Percentiles rank a stretch among this genome's conserved stretches.
Evolutionary conservation across 1,140 invertebrate genomes (phyloP).

Genomic region (Ganaspis sp.): DNA sequence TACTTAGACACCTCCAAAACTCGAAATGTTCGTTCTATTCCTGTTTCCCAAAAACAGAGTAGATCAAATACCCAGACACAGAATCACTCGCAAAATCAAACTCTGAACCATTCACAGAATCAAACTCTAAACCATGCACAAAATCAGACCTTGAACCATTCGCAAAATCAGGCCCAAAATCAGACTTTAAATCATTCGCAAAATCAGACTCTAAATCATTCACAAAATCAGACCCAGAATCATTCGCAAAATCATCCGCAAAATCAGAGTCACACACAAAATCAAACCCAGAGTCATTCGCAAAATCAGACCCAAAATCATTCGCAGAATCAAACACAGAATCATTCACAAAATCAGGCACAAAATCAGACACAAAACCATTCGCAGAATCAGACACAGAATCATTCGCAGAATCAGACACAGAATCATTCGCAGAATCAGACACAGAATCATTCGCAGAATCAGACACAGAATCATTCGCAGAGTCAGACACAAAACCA

Average conservation of each 20-base stretch:
- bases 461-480: conserved; percentile 40
- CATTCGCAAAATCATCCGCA: conserved; percentile 46
- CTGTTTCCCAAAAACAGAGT: conserved; percentile 51
- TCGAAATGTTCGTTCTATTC: conserved; percentile 58
- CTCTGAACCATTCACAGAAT: no score
- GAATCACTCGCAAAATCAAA: not conserved
- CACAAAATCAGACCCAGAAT: conserved; percentile 22
- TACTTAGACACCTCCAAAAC: conserved; percentile 62
- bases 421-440: no score
- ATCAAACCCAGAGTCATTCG: conserved; percentile 43
- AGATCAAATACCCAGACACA: conserved; percentile 5
- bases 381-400: conserved; percentile 16
- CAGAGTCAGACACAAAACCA: not conserved
- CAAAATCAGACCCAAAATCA: conserved; percentile 45
- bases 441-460: no score
- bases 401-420: no score
- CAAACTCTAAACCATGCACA: no score
- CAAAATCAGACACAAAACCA: not conserved
- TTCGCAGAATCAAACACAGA: not conserved
- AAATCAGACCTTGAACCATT: conserved; percentile 41
- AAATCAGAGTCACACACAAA: conserved; percentile 40
- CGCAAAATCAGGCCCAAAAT: not conserved
- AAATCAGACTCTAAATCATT: conserved; percentile 15
- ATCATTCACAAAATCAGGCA: not conserved
- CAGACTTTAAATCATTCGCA: conserved; percentile 34